These are phyloP conservation scores for Oncorhynchus keta DNA, from an alignment of 2,113 vertebrate genomes.

Conservation along the genomic window DNA sequence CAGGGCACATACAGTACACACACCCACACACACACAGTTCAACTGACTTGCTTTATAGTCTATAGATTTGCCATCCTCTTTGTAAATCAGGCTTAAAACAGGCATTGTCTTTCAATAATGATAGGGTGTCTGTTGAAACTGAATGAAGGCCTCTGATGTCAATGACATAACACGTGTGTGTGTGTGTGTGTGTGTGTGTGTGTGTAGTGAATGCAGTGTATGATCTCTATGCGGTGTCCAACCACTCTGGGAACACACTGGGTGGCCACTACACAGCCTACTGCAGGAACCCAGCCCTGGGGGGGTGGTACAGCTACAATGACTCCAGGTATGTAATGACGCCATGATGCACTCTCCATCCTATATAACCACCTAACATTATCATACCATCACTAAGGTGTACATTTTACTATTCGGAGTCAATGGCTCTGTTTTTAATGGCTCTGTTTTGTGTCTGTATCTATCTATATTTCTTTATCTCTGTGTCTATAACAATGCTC, in stretches of 20 bases:
- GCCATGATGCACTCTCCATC: neutral
- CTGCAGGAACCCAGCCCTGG: slow-evolving; percentile 84
- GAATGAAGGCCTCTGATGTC: neutral
- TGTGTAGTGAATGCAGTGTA: slow-evolving; percentile 83
- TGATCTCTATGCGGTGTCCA: slow-evolving; percentile 93
- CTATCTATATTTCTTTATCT: neutral
- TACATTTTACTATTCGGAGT: no score
- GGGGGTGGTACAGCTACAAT: slow-evolving; percentile 93
- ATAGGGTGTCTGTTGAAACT: neutral
- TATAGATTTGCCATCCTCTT: no score
- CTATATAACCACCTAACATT: no score
- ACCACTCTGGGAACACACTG: slow-evolving; percentile 92
- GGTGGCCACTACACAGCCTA: slow-evolving; percentile 95
- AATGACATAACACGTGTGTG: neutral
- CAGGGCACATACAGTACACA: no score
- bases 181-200: neutral
- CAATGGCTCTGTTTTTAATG: neutral
- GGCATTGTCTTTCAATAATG: no score
- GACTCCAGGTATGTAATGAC: slow-evolving; percentile 84
- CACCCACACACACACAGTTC: no score
- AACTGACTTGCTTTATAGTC: no score
- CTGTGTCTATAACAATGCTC: no score
- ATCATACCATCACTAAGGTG: no score
- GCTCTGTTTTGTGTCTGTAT: neutral
- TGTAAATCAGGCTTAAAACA: no score